These are phyloP conservation scores for Spea hammondii DNA, from an alignment of 2,797 vertebrate genomes.

Conservation along the genomic window DNA sequence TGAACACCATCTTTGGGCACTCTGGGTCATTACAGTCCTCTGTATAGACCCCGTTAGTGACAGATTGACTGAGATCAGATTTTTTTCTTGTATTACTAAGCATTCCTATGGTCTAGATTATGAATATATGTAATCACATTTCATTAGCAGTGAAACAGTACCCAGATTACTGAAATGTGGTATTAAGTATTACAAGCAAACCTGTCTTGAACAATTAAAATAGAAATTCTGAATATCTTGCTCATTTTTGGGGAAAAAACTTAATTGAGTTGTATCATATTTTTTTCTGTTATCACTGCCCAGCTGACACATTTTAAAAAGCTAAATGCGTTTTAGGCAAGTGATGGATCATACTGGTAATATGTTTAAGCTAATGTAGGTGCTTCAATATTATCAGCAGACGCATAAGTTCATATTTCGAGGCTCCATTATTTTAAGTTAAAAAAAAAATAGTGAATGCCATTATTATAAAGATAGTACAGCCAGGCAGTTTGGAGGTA, in stretches of 20 bases:
- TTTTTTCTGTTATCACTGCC: not conserved
- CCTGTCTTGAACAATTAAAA: not conserved
- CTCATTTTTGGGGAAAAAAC: not conserved
- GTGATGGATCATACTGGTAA: not conserved
- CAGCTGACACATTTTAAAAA: constrained; percentile 31
- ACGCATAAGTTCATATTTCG: constrained; percentile 37
- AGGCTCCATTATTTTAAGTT: constrained; percentile 47
- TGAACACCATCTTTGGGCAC: too few species aligned
- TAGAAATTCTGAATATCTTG: not conserved
- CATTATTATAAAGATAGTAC: constrained; percentile 43
- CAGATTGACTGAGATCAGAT: too few species aligned
- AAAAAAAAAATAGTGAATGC: constrained; percentile 44
- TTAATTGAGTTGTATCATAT: not conserved
- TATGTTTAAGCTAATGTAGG: constrained; percentile 42
- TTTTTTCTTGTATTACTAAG: too few species aligned
- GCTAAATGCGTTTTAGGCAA: constrained; percentile 34
- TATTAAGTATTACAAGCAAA: too few species aligned
- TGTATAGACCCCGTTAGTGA: too few species aligned
- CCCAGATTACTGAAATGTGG: too few species aligned
- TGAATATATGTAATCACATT: too few species aligned
- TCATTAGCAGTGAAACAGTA: too few species aligned
- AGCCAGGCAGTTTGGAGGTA: constrained; percentile 22
- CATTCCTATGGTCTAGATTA: too few species aligned
- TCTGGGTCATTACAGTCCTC: too few species aligned
- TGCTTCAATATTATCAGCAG: constrained; percentile 39